These are phyloP conservation scores for Pemphigus obesinymphae DNA, from an alignment of 1,140 invertebrate species.

Conservation along the genomic window DNA sequence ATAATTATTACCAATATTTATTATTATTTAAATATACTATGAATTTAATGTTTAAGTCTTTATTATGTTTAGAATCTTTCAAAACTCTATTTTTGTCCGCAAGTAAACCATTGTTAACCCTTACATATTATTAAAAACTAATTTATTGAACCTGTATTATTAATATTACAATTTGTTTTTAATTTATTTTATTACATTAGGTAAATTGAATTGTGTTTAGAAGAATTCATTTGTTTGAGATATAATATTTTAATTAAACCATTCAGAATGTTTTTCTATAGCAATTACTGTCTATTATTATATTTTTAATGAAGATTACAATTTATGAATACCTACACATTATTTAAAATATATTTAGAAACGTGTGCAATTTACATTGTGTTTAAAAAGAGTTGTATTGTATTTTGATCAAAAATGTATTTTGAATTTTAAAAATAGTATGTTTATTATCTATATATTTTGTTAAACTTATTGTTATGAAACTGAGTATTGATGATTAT, in stretches of 20 bases:
- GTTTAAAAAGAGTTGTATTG: neutral
- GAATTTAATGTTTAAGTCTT: neutral
- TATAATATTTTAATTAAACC: neutral
- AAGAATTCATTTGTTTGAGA: neutral
- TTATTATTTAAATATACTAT: neutral
- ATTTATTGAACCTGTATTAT: neutral
- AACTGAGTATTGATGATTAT: no score
- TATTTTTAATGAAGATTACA: no score
- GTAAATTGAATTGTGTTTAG: neutral
- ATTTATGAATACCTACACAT: neutral
- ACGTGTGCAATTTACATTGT: neutral
- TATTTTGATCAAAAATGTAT: neutral
- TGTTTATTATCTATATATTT: neutral
- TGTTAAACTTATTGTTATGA: no score
- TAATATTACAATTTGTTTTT: neutral
- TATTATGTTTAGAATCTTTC: neutral
- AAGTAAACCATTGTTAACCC: neutral
- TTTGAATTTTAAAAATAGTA: neutral
- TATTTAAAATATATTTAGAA: neutral
- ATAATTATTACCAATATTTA: neutral
- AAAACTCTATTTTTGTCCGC: constrained; percentile 5
- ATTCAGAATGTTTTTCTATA: no score
- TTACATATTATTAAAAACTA: neutral
- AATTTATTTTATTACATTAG: neutral
- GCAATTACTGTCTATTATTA: no score